A percentile compares a stretch with the other conserved stretches of the same genome.
Conservation (phyloP, 2,888 invertebrate species). For the Tryphoninae sp. region DNA sequence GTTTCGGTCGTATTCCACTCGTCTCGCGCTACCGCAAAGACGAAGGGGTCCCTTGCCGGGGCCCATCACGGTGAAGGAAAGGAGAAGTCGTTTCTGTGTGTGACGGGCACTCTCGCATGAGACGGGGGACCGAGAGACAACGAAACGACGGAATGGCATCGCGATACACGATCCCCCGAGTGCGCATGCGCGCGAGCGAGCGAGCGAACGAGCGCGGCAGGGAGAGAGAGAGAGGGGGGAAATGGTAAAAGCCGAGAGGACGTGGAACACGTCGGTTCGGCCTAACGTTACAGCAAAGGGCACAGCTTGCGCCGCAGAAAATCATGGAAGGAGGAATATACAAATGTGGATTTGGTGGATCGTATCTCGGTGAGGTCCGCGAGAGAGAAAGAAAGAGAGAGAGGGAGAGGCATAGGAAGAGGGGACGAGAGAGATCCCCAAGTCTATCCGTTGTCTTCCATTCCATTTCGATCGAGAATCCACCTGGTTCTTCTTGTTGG, state of each 20-base stretch:
- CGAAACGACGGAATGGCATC: conserved; percentile 31
- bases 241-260: conserved; percentile 18
- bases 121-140: conserved; percentile 47
- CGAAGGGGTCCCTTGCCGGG: conserved; percentile 7
- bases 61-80: conserved; percentile 25
- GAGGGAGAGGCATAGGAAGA: no score
- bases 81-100: conserved; percentile 23
- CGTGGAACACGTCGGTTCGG: not conserved
- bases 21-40: not conserved
- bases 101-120: conserved; percentile 43
- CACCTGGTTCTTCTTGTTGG: conserved; percentile 59
- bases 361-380: conserved; percentile 66
- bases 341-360: conserved; percentile 77
- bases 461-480: conserved; percentile 74
- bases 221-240: no score
- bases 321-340: conserved; percentile 71
- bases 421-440: conserved; percentile 40
- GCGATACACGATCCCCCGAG: conserved; percentile 48
- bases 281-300: not conserved
- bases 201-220: conserved; percentile 24
- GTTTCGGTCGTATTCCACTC: conserved; percentile 3
- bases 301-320: conserved; percentile 2
- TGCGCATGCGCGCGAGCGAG: conserved; percentile 41
- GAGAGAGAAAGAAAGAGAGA: conserved; percentile 4
- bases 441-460: conserved; percentile 76